Conservation (phyloP, 2,113 vertebrate genomes). For the Elgaria multicarinata region DNA sequence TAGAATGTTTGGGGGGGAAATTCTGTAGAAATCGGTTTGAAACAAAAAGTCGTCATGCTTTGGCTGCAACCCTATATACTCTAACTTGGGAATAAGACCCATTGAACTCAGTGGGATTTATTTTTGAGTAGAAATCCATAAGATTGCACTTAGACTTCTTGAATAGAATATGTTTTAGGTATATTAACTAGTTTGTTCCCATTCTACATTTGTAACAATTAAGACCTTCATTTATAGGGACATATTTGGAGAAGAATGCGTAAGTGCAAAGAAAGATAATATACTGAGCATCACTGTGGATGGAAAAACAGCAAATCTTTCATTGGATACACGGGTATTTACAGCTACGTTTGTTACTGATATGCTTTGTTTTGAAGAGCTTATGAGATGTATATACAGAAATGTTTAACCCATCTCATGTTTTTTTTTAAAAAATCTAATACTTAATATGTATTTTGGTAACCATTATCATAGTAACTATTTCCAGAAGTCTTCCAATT, state of each 20-base stretch:
- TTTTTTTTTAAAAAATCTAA: neutral
- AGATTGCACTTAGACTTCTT: neutral
- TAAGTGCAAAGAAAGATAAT: slow-evolving; percentile 81
- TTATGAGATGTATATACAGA: neutral
- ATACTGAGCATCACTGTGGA: slow-evolving; percentile 86
- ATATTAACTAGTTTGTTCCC: accelerated
- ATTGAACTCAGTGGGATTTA: neutral
- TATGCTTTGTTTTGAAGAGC: neutral
- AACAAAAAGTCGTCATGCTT: neutral
- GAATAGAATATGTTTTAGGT: neutral
- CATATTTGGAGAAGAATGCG: slow-evolving; percentile 95
- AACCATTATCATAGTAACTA: neutral
- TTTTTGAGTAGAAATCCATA: neutral
- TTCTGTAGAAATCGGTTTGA: neutral
- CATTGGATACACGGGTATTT: slow-evolving; percentile 89
- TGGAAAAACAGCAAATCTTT: slow-evolving; percentile 85
- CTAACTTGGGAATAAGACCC: neutral
- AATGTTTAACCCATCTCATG: neutral
- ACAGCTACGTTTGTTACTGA: neutral
- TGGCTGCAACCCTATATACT: neutral
- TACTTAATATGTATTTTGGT: neutral
- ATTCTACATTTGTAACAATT: accelerated
- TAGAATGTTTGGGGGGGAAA: neutral
- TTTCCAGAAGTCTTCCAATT: neutral
- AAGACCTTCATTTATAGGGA: slow-evolving; percentile 77